A percentile compares a stretch with the other conserved stretches of the same genome.
Evolutionary conservation across 2,888 invertebrate species (phyloP).

Genomic region (Ceraclea dissimilis): DNA sequence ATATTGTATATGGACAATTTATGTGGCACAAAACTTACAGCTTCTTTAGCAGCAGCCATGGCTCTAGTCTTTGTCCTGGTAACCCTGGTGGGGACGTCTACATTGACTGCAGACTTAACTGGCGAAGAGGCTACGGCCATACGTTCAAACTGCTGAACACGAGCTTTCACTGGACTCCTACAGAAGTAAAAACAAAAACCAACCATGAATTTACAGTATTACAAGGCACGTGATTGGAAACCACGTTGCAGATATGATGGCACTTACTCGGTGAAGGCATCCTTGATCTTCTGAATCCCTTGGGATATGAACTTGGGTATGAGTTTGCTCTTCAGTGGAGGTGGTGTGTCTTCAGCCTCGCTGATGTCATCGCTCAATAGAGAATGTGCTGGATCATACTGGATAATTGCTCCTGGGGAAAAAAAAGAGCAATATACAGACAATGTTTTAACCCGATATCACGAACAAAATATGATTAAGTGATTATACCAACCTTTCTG

Average conservation of each 20-base stretch:
- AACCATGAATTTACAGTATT: neutral
- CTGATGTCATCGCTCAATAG: slow-evolving; percentile 20
- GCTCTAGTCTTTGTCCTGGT: slow-evolving; percentile 53
- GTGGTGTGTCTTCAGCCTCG: slow-evolving; percentile 23
- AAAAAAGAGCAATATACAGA: neutral
- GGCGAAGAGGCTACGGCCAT: slow-evolving; percentile 30
- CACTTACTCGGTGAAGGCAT: neutral
- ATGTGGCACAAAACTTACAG: neutral
- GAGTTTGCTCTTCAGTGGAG: neutral
- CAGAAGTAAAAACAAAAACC: neutral
- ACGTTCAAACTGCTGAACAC: slow-evolving; percentile 54
- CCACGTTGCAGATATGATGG: too few species aligned
- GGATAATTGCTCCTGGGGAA: slow-evolving; percentile 8
- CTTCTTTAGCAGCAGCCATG: slow-evolving; percentile 29
- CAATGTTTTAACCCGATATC: too few species aligned
- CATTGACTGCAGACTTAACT: slow-evolving; percentile 5
- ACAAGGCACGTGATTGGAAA: too few species aligned
- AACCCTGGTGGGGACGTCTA: slow-evolving; percentile 34
- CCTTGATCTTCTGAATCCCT: slow-evolving; percentile 9
- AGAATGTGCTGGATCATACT: slow-evolving; percentile 12
- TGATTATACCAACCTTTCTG: neutral
- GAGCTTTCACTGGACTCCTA: slow-evolving; percentile 44
- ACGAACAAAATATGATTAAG: too few species aligned
- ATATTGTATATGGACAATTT: too few species aligned
- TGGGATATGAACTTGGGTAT: slow-evolving; percentile 7